Conservation (phyloP, 1,140 invertebrate species). For the Mycetomoellerius zeteki region DNA sequence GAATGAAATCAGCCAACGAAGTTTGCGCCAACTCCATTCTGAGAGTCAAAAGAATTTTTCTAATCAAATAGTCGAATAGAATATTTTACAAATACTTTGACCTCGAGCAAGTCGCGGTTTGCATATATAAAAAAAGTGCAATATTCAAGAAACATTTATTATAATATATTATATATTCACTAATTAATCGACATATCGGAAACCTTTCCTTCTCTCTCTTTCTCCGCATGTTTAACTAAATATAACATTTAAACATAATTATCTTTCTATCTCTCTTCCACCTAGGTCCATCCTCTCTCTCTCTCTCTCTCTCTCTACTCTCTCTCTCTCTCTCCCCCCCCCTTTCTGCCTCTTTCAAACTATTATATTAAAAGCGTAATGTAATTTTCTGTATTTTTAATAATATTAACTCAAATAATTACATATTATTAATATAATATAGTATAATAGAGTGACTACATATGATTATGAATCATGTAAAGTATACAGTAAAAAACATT, state of each 20-base stretch:
- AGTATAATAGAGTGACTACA: neutral
- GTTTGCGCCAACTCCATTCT: neutral
- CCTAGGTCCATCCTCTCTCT: neutral
- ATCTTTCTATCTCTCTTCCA: neutral
- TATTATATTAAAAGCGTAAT: conserved; percentile 16
- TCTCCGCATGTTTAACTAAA: conserved; percentile 30
- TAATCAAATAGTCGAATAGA: neutral
- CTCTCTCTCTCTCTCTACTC: neutral
- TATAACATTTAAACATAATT: conserved; percentile 18
- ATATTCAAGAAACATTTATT: neutral
- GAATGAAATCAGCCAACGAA: conserved; percentile 39
- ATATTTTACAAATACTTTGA: neutral
- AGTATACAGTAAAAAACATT: no score
- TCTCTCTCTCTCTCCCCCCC: neutral
- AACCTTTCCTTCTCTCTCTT: neutral
- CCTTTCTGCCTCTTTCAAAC: neutral
- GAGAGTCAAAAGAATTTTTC: conserved; percentile 7
- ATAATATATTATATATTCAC: neutral
- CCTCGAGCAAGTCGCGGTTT: neutral
- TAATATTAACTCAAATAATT: conserved; percentile 23
- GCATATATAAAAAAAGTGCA: neutral
- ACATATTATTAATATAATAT: neutral
- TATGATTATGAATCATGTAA: neutral
- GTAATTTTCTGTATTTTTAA: conserved; percentile 13
- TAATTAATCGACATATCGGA: neutral